phyloP scores from a whole-genome alignment of 2,113 vertebrate genomes.

The Struthidea cinerea region DNA sequence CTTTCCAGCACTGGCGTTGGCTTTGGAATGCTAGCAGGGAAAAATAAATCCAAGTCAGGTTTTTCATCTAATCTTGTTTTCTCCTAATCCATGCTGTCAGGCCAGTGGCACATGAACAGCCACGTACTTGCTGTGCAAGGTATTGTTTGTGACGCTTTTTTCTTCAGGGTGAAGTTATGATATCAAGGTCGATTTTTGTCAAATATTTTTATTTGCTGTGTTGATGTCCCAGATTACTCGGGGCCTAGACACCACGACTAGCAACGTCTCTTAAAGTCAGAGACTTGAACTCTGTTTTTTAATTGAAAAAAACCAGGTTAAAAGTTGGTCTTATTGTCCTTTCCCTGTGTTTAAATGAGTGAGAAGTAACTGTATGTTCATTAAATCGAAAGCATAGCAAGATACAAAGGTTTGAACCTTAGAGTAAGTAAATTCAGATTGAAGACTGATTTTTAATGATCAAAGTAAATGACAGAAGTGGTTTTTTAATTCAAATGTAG shows the following conservation, averaged over 20 bases:
- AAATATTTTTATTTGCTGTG: neutral
- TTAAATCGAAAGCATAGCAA: neutral
- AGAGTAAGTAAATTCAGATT: neutral
- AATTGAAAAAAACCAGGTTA: neutral
- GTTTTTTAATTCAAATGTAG: neutral
- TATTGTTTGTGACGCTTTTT: neutral
- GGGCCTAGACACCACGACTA: neutral
- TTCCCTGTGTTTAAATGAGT: neutral
- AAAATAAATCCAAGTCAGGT: neutral
- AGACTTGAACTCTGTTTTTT: neutral
- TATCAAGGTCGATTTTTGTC: neutral
- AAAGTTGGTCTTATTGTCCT: neutral
- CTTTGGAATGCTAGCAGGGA: neutral
- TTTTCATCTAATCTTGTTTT: neutral
- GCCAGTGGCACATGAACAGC: neutral
- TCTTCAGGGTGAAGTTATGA: neutral
- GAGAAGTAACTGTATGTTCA: neutral
- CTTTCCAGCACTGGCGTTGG: neutral
- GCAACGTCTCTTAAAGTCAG: neutral
- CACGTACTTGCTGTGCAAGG: neutral
- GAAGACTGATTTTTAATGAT: neutral
- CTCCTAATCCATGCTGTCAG: neutral
- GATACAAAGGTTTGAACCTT: neutral
- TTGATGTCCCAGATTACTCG: neutral
- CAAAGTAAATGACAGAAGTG: neutral